Base-by-base conservation (phyloP, 1,140 invertebrate genomes). In the Drosophila prosaltans region DNA sequence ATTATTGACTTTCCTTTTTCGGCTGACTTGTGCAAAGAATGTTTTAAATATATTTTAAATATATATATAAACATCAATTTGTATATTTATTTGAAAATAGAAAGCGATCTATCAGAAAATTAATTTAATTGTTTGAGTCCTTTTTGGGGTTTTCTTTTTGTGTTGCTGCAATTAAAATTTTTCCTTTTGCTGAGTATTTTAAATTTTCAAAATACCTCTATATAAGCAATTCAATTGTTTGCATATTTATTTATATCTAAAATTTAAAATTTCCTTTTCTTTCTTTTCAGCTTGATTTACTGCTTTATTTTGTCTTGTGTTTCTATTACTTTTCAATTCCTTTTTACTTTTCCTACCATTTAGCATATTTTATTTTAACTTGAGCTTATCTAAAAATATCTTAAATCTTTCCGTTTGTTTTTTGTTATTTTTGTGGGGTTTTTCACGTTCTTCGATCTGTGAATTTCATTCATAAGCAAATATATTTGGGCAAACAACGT, bases 1-100 rank as follows among this genome's bases (percentile, higher is more conserved):
- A 68, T 48, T 51, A 51, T 51, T 51, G 45, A 4, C 45, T 10
- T 51, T 51, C 21, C 45, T 21, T 51, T 51, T 51, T 51, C 4
- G 3, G 45, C n/a, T 51, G 21, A 51, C 9, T 51, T 51, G 9
- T 2, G 10, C 8, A 51, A 9, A 26, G 21, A 51, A 51, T 26
- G 45, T 26, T 51, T 51, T 51, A 51, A 51, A 26, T 51, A 26
- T 24, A 26, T 51, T 51, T 51, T 36, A 2, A 1, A 5, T 36
- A 36, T 36, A 30, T 30, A 36, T 36, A 36, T 26, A 48, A 24
- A 24, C 45, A 10, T 48, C 24, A 48, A 48, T 48, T 48, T 48
- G 21, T 10, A 48, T 9, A 48, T 48, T 48, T 48, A 48, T 48
- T 24, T 9, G 45, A 36, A 36, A 36, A 36, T 36, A 36, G 45